Base-by-base conservation (phyloP, 2,888 invertebrate species). In the Drosophila percnosoma region DNA sequence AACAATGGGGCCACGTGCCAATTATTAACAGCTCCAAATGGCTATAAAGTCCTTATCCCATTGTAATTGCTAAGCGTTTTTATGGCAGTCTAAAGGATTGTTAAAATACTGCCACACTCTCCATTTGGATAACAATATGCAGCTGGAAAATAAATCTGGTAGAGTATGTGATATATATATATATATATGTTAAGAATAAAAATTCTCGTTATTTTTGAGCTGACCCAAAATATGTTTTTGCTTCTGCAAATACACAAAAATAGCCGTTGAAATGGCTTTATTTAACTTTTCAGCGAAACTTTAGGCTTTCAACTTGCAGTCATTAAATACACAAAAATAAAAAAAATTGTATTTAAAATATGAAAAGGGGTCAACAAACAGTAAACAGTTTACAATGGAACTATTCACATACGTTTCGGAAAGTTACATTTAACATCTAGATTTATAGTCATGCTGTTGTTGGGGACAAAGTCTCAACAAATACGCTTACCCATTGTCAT, bases 1-100 rank as follows among this genome's bases (percentile, higher is more conserved):
- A 31, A 38, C 54, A 51, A 29, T 49, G n/a, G 29, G 49, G 15
- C 79, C 40, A 54, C 40, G 75, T 38, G 38, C 68, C 89, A 89
- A 78, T 80, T 69, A 77, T 78, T 68, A 68, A 68, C 77, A 61
- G 61, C 62, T 34, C 42, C 6, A 21, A 57, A 38, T 38, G 29
- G 29, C 40, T 21, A 29, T 40, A 29, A 57, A 40, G 53, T 34
- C 34, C 18, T 54, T 18, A 15, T 21, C 15, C 29, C 29, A 57
- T 57, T 57, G 57, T 57, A 21, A 29, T 29, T 36, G 27, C 62
- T 29, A 48, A 62, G 29, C 60, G 60, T 24, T 61, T 34, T 40
- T 18, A 29, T 21, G 29, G 13, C 36, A 11, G 18, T 24, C 18
- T 18, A 15, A 34, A 10, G 36, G 49, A 45, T 62, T 66, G 24